Base-by-base conservation (phyloP, 2,113 vertebrate species). In the Galemys pyrenaicus region DNA sequence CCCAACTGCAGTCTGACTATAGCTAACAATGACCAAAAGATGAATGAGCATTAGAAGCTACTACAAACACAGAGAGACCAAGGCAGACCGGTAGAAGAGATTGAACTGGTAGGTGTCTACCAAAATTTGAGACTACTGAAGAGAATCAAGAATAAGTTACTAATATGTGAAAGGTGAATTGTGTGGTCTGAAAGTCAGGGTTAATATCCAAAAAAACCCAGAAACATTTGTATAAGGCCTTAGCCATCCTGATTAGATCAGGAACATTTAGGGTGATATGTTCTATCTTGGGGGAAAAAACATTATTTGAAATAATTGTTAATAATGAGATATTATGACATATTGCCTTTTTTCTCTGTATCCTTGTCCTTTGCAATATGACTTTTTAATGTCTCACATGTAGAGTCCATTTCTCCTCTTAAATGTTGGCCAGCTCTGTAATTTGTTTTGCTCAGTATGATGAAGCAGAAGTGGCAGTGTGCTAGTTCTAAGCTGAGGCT, bases 371-470 rank as follows among this genome's bases (percentile, higher is more conserved):
- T 92, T 65, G 44, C 3, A 39, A 22, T 20, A 28, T 67, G 17
- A 70, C 3, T 81, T 68, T 78, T 8, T 2, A 90, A 30, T 1
- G 70, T 39, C 32, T 90, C 30, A 58, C 8, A 10, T 70, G 1
- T 68, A 32, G 26, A 46, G 4, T 73, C 10, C 22, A 24, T 70
- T 82, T 94, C 44, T 39, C 68, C 51, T 85, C 64, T 46, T 75
- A 86, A 83, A 68, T 82, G 35, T 71, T 88, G 6, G 7, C 49
- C 82, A 9, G 19, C 9, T 22, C 30, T 41, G 6, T 70, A n/a
- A 62, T 32, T 78, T 88, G 15, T 49, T 87, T 86, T 79, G 32
- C 1, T 91, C 37, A 79, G 86, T 5, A 78, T 58, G 87, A 58
- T 26, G 3, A 30, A 71, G 28, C 35, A 73, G 73, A 87, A 87